Percentiles rank a stretch among this genome's conserved stretches.
Evolutionary conservation across 30 jellyfish, hydroid and myxozoan species (phyloP).

Genomic region (Aurelia coerulea): DNA sequence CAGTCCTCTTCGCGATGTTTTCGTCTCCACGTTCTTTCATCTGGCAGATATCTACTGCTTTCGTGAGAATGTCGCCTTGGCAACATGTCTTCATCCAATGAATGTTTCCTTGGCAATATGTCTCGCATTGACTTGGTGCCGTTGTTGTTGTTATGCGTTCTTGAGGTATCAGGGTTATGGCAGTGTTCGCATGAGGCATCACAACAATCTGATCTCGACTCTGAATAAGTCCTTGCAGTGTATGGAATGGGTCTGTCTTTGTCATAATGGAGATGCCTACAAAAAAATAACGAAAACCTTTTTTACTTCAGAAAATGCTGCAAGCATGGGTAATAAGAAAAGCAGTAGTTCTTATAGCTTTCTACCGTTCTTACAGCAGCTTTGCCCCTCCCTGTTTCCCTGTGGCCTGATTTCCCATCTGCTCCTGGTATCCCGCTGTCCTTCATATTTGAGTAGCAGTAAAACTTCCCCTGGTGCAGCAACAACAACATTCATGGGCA

Average conservation of each 20-base stretch:
- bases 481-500: too few species aligned
- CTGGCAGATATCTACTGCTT: not conserved
- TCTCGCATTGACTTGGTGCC: conserved; percentile 63
- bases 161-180: conserved; percentile 19
- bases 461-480: too few species aligned
- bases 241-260: conserved; percentile 61
- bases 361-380: too few species aligned
- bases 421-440: too few species aligned
- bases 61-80: conserved; percentile 2
- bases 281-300: not conserved
- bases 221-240: conserved; percentile 55
- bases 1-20: conserved; percentile 14
- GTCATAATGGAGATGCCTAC: conserved; percentile 55
- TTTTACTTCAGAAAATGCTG: not conserved
- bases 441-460: too few species aligned
- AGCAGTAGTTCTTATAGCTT: too few species aligned
- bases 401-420: too few species aligned
- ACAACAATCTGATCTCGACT: conserved; percentile 51
- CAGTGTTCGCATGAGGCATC: conserved; percentile 54
- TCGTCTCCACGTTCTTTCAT: conserved; percentile 13
- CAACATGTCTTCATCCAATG: conserved; percentile 10
- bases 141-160: not conserved
- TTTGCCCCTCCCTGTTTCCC: too few species aligned
- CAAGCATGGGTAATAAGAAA: too few species aligned
- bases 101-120: conserved; percentile 32